phyloP scores from a whole-genome alignment of 2,113 vertebrate species.

The Strix aluco region DNA sequence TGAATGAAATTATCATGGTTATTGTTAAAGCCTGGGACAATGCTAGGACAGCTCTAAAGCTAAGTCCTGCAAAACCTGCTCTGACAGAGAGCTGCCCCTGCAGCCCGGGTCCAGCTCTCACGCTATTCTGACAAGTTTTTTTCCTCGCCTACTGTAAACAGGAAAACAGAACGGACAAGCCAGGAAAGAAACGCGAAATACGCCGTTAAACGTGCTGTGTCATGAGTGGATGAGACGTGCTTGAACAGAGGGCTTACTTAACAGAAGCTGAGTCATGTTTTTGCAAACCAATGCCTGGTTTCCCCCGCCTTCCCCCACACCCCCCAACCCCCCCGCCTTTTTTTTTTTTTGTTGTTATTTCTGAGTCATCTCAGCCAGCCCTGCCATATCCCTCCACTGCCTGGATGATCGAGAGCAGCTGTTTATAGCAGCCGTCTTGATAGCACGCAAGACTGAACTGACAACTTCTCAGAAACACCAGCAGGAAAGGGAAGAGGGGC shows the following conservation, averaged over 20 bases:
- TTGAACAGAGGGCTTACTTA: not conserved
- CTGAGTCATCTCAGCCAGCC: slow-evolving; percentile 71
- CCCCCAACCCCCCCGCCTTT: rapidly evolving
- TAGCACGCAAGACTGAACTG: not conserved
- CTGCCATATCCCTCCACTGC: not conserved
- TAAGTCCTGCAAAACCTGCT: not conserved
- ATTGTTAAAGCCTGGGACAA: not conserved
- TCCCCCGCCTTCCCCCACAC: not conserved
- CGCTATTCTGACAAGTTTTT: not conserved
- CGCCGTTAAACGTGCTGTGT: not conserved
- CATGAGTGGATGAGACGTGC: not conserved
- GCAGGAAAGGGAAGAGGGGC: not conserved
- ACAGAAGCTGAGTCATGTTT: slow-evolving; percentile 51
- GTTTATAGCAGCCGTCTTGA: not conserved
- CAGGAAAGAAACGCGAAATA: not conserved
- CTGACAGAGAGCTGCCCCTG: not conserved
- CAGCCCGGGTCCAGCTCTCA: rapidly evolving
- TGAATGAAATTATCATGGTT: not conserved
- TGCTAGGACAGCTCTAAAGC: too few species aligned
- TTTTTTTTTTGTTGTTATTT: slow-evolving; percentile 1
- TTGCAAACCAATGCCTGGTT: slow-evolving; percentile 5
- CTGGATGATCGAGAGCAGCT: slow-evolving; percentile 3
- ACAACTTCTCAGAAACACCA: not conserved
- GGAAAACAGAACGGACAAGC: not conserved
- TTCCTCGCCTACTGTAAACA: not conserved